These are phyloP conservation scores for Adrianichthys oophorus DNA, from an alignment of 2,797 vertebrate genomes.

Conservation along the genomic window DNA sequence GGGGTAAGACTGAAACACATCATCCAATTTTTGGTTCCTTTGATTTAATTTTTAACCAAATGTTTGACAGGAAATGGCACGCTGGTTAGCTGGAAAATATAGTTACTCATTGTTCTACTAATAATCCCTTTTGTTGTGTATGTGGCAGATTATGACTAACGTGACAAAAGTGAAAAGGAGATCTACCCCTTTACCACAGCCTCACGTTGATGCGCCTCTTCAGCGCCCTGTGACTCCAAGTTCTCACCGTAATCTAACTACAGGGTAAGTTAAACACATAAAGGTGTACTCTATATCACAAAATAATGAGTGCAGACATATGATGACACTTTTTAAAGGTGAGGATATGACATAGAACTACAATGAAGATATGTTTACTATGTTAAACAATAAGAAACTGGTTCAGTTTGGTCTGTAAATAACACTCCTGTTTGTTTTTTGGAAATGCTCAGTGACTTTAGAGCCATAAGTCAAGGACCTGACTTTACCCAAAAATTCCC, in stretches of 20 bases:
- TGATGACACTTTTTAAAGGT: too few species aligned
- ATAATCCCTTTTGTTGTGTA: background rate
- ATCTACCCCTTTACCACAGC: constrained; percentile 53
- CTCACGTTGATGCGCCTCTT: constrained; percentile 83
- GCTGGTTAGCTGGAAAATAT: too few species aligned
- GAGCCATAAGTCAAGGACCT: constrained; percentile 43
- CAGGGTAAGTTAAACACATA: constrained; percentile 54
- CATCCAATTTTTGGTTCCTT: too few species aligned
- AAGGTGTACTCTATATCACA: background rate
- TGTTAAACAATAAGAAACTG: too few species aligned
- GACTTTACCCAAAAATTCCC: constrained; percentile 38
- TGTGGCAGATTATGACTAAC: constrained; percentile 92
- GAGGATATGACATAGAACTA: too few species aligned
- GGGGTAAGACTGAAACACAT: constrained; percentile 79
- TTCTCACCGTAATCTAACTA: constrained; percentile 71
- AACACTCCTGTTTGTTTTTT: background rate
- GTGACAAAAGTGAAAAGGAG: constrained; percentile 83
- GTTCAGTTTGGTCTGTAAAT: too few species aligned
- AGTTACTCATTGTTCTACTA: too few species aligned
- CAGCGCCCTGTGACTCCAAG: constrained; percentile 88
- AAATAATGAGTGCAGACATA: background rate
- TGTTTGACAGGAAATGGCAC: too few species aligned
- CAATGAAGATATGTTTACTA: too few species aligned
- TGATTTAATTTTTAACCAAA: too few species aligned
- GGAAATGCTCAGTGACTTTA: constrained; percentile 56